phyloP scores from a whole-genome alignment of 2,113 vertebrate genomes.

The Pantherophis guttatus region DNA sequence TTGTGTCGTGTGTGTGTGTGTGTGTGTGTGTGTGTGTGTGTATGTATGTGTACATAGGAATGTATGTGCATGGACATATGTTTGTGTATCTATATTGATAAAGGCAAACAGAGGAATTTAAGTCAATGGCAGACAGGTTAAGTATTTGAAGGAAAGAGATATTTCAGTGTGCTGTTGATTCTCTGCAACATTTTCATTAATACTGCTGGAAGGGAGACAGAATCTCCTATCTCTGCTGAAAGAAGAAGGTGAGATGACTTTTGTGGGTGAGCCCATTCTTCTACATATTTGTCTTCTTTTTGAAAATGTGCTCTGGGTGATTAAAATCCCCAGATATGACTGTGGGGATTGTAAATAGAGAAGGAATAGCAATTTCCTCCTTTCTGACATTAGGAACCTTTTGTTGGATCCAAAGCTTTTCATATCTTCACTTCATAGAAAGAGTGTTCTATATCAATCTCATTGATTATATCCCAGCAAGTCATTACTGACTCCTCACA shows the following conservation, averaged over 20 bases:
- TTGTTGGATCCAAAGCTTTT: neutral
- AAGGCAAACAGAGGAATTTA: slow-evolving; percentile 35
- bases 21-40: neutral
- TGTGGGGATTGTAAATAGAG: neutral
- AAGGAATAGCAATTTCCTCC: neutral
- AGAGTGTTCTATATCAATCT: neutral
- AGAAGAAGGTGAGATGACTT: neutral
- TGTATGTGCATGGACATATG: neutral
- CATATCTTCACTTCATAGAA: neutral
- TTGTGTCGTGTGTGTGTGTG: neutral
- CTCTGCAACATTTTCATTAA: slow-evolving; percentile 1
- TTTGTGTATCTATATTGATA: slow-evolving; percentile 45
- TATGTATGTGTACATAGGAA: neutral
- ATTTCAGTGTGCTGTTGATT: slow-evolving; percentile 36
- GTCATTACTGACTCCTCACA: neutral
- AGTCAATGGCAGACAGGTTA: slow-evolving; percentile 48
- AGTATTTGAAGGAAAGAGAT: slow-evolving; percentile 47
- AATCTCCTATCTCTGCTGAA: neutral
- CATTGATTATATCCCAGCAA: neutral
- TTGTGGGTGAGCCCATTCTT: neutral
- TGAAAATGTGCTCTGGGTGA: neutral
- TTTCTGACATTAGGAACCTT: neutral
- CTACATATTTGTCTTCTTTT: neutral
- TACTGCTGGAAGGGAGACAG: neutral
- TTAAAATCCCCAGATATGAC: neutral